Conservation (phyloP, 1,140 invertebrate genomes). For the Lepidurus packardi region DNA sequence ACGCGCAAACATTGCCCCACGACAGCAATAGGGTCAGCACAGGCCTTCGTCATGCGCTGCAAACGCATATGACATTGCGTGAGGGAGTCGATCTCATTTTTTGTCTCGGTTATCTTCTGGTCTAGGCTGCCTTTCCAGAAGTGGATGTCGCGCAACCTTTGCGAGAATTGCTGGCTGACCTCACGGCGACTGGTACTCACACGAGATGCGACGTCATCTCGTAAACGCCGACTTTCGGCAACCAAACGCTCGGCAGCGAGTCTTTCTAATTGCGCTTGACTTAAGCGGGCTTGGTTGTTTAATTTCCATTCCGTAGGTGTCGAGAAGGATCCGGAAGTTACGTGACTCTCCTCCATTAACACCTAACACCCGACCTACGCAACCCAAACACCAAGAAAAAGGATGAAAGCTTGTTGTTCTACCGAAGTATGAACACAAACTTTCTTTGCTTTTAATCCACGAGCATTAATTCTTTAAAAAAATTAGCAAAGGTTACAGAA, state of each 20-base stretch:
- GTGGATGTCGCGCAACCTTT: slow-evolving; percentile 29
- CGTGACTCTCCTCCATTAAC: slow-evolving; percentile 21
- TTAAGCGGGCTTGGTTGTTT: slow-evolving; percentile 30
- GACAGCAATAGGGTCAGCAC: slow-evolving; percentile 30
- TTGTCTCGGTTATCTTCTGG: slow-evolving; percentile 24
- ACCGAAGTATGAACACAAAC: too few species aligned
- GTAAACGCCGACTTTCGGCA: slow-evolving; percentile 29
- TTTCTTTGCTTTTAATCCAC: too few species aligned
- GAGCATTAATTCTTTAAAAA: too few species aligned
- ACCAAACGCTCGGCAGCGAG: slow-evolving; percentile 29
- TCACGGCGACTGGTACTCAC: slow-evolving; percentile 31
- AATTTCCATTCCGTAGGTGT: slow-evolving; percentile 34
- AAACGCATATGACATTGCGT: slow-evolving; percentile 30
- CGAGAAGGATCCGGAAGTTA: slow-evolving; percentile 25
- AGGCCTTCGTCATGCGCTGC: slow-evolving; percentile 30
- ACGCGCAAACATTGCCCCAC: slow-evolving; percentile 33
- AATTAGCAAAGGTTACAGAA: too few species aligned
- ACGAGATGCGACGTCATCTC: slow-evolving; percentile 30
- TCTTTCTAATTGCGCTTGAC: slow-evolving; percentile 31
- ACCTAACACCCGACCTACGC: neutral
- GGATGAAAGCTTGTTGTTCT: too few species aligned
- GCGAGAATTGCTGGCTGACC: slow-evolving; percentile 33
- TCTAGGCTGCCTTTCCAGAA: slow-evolving; percentile 30
- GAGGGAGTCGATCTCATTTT: slow-evolving; percentile 31
- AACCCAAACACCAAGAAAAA: neutral